These are phyloP conservation scores for Holothuria scabra DNA, from an alignment of 53 echinoderm and acorn worm species.

Conservation along the genomic window DNA sequence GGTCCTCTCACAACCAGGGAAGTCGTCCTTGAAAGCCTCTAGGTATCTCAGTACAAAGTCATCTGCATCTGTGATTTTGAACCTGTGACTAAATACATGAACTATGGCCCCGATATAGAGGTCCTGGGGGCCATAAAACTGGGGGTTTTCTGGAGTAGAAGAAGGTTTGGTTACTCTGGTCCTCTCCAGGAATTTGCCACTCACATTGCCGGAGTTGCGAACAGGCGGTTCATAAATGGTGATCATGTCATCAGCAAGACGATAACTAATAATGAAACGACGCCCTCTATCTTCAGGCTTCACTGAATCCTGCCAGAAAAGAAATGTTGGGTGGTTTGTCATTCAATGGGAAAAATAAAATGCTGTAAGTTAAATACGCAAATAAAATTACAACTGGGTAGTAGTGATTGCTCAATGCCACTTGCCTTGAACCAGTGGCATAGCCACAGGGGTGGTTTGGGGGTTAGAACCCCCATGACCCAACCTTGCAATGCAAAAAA, in stretches of 20 bases:
- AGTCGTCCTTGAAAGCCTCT: slow-evolving; percentile 71
- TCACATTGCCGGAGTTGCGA: slow-evolving; percentile 97
- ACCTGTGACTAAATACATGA: slow-evolving; percentile 80
- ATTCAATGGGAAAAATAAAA: too few relatives aligned
- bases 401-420: too few relatives aligned
- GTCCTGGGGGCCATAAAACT: slow-evolving; percentile 92
- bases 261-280: slow-evolving; percentile 95
- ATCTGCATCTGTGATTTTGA: slow-evolving; percentile 87
- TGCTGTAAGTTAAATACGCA: too few relatives aligned
- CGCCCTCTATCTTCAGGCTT: slow-evolving; percentile 92
- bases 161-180: slow-evolving; percentile 87
- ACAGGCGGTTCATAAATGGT: slow-evolving; percentile 97
- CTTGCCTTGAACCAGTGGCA: too few relatives aligned
- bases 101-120: slow-evolving; percentile 78
- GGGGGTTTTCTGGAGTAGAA: slow-evolving; percentile 72
- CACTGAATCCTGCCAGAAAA: slow-evolving; percentile 74
- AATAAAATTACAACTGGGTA: too few relatives aligned
- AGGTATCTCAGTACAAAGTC: slow-evolving; percentile 87
- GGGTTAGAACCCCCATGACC: too few relatives aligned
- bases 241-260: slow-evolving; percentile 96
- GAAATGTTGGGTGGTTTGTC: too few relatives aligned
- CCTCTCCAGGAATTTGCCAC: slow-evolving; percentile 95
- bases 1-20: slow-evolving; percentile 85
- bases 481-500: too few relatives aligned
- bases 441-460: too few relatives aligned